Evolutionary conservation across 2,797 vertebrate genomes (phyloP), one percentile per base, ranked within the genome.

Genomic region (Coluber constrictor): DNA sequence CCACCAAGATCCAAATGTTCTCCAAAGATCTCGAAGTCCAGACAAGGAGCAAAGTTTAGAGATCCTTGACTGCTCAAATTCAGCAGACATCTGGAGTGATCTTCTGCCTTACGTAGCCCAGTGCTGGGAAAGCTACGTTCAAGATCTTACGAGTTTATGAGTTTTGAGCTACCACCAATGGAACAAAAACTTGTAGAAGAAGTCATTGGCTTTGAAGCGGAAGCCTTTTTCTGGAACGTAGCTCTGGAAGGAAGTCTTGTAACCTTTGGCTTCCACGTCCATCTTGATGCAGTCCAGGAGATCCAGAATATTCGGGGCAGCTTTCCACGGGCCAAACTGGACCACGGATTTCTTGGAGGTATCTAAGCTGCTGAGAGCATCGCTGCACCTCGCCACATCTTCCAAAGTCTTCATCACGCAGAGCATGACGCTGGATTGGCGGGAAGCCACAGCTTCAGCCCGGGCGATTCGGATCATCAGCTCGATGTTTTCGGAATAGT

Each of bases 271-370:
- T 95, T 98, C 97, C 0, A 99, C 96, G 95, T 99, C 99, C 97
- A 97, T 98, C 94, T 96, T 97, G 57, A 99, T 97, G 86, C 98
- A 99, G 95, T 99, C 98, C 95, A 99, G 96, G 90, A 99, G 97
- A 93, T 99, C 99, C 0, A 91, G 25, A 18, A 97, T 97, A 3
- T 94, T 93, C 0, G 98, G 98, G 0, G 95, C 89, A 0, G 98
- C 98, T 70, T 98, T 99, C 99, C 99, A 99, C 1, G 99, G 99
- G 0, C 99, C 99, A 1, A 99, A 99, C 3, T 97, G 98, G 96
- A 99, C 98, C 93, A 99, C 98, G 0, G 98, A 99, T 66, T 98
- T 98, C 95, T 98, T 98, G 13, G 97, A 97, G 0, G 92, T 97
- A 87, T 98, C 98, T 96, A 99, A 96, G 92, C 95, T 95, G 87